Base-by-base conservation (phyloP, 2,113 vertebrate species). In the Formicarius rufipectus region DNA sequence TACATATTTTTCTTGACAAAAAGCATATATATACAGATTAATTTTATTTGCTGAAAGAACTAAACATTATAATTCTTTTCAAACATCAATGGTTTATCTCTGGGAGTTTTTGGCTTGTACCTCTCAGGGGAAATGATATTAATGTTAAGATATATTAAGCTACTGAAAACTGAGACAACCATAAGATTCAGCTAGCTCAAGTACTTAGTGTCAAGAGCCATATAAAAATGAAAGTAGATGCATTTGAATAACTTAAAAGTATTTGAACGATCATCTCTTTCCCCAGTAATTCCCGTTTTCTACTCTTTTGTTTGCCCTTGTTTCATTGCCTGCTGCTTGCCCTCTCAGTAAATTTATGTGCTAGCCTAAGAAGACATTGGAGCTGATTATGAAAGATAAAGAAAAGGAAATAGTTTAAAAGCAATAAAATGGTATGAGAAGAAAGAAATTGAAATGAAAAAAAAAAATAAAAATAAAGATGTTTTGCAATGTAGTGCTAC, bases 351-450 rank as follows among this genome's bases (percentile, higher is more conserved):
- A 80, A 93, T 93, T 56, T 86, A 30, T 63, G 33, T 81, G 42
- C 19, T 88, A 88, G 60, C 35, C 31, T 67, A 83, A 86, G 47
- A 90, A 40, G 47, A 83, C 35, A 55, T 44, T 88, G 55, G 39
- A 71, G 7, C 3, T 90, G 75, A 88, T 86, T 74, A 49, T 77
- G 63, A 95, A 80, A 86, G 55, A 93, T 63, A 59, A 86, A 90
- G 84, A 79, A 95, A 89, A 94, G 22, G 45, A 59, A 95, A 88
- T 86, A 84, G 59, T 56, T 96, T 71, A 74, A 90, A 91, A 92
- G 52, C 82, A 90, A 78, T 95, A 92, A 91, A 95, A 88, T 59
- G 12, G 19, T 86, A 90, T 78, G 64, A 93, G 93, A 84, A 88
- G 86, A 95, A 95, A 93, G 14, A 89, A 84, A 93, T 59, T 59